Conservation (phyloP, 2,888 invertebrate genomes). For the Drosophila subsilvestris region DNA sequence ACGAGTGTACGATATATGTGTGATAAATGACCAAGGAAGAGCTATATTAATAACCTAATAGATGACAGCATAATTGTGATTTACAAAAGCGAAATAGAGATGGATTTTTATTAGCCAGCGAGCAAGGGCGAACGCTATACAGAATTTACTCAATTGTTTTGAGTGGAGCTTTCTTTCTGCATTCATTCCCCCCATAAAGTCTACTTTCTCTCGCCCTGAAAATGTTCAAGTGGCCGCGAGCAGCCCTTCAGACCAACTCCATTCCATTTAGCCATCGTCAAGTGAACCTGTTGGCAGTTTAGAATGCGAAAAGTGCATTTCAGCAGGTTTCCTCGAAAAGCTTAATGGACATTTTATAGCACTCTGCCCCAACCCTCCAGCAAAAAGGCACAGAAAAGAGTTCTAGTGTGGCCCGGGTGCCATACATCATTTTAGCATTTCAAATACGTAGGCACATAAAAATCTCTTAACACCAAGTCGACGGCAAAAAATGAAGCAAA, state of each 20-base stretch:
- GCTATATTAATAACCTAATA: conserved; percentile 62
- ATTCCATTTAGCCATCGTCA: conserved; percentile 7
- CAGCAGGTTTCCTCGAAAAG: conserved; percentile 49
- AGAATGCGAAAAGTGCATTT: conserved; percentile 56
- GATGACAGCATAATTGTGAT: conserved; percentile 64
- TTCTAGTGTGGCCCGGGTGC: conserved; percentile 26
- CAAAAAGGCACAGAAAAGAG: conserved; percentile 13
- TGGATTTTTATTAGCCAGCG: conserved; percentile 40
- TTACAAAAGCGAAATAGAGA: conserved; percentile 45
- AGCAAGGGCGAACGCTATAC: too few relatives aligned
- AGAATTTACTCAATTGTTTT: conserved; percentile 6
- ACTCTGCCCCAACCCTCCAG: not conserved
- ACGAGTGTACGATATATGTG: conserved; percentile 44
- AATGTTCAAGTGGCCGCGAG: conserved; percentile 40
- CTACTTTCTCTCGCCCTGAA: conserved; percentile 6
- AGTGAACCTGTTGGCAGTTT: conserved; percentile 51
- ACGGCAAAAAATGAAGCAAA: conserved; percentile 35
- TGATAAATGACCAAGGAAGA: conserved; percentile 47
- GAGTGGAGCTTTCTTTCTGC: not conserved
- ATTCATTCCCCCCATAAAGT: not conserved
- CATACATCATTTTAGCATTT: conserved; percentile 59
- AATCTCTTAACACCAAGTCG: conserved; percentile 56
- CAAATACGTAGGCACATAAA: conserved; percentile 60
- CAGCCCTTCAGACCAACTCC: conserved; percentile 28
- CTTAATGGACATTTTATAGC: conserved; percentile 62